A percentile compares a stretch with the other conserved stretches of the same genome.
Conservation (phyloP, 1,140 invertebrate species). For the Ceratina calcarata region DNA sequence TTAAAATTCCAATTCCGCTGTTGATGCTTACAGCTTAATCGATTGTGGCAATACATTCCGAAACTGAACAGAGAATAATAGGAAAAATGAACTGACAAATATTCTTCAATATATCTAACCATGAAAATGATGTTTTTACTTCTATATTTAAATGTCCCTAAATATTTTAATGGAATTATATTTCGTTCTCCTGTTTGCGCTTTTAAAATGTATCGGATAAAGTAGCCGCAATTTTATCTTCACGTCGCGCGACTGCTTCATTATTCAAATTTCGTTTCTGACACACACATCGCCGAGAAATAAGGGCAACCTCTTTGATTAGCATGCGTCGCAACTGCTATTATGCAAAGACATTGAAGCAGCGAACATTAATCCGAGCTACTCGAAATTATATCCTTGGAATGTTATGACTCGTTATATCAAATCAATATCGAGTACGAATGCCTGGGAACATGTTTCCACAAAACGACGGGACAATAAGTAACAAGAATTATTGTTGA, state of each 20-base stretch:
- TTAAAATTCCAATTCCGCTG: constrained; percentile 61
- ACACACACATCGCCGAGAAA: not conserved
- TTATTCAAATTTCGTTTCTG: constrained; percentile 42
- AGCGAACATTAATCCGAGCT: not conserved
- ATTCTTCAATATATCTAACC: no score
- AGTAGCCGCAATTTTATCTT: constrained; percentile 8
- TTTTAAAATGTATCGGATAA: not conserved
- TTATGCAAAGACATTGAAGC: not conserved
- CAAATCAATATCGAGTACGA: not conserved
- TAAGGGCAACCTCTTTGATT: constrained; percentile 15
- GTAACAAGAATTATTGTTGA: not conserved
- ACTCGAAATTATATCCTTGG: not conserved
- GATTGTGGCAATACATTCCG: constrained; percentile 25
- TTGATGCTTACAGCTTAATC: constrained; percentile 12
- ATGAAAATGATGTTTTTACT: no score
- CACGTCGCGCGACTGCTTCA: not conserved
- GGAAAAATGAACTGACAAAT: constrained; percentile 23
- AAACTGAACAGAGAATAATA: not conserved
- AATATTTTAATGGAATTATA: no score
- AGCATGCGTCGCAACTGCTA: not conserved
- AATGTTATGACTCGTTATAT: not conserved
- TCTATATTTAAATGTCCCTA: no score
- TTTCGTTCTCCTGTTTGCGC: no score
- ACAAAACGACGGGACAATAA: not conserved
- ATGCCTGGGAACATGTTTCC: not conserved